Evolutionary conservation across 2,113 vertebrate species (phyloP), one percentile per base, ranked within the genome.

Genomic region (Oreochromis niloticus): DNA sequence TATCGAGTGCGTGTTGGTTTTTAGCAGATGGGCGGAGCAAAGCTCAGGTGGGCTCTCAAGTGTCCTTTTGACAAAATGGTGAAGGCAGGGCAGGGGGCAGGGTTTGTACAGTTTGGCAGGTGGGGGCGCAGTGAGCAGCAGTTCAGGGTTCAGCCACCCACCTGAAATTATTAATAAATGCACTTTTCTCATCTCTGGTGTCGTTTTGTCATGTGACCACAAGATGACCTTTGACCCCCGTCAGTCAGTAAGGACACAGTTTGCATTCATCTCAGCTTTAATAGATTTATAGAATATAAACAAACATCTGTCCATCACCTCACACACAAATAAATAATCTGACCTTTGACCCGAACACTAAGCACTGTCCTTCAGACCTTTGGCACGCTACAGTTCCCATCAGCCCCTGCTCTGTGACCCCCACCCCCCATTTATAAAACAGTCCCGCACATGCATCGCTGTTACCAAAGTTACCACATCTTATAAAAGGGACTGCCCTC

Each of bases 261-360:
- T 19, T 24, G 63, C 0, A 34, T 59, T 86, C 11, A 68, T 48
- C 32, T 85, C 86, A 94, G 90, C 91, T 83, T 86, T 81, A 34
- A 89, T 88, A 93, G 90, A 92, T 92, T 92, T 95, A 90, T 95
- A 93, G 85, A 94, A 95, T 96, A 96, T 95, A 97, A 95, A 96
- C 94, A 95, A 89, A 86, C 89, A 89, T 87, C 52, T 19, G 39
- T 90, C 87, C 61, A 5, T 87, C 89, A 84, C 61, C 91, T 89
- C 73, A 89, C 90, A 91, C 86, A 94, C 89, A 91, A 96, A 96
- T 97, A 97, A 97, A 97, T 97, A 95, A 95, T 95, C 87, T 93
- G 89, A 93, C 82, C 87, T 92, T 46, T 91, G 81, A 93, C 90
- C 91, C 82, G 12, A 4, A 81, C 57, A 61, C 22, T 17, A 79